Conservation (phyloP, 1,140 invertebrate genomes). For the Pararge aegeria region DNA sequence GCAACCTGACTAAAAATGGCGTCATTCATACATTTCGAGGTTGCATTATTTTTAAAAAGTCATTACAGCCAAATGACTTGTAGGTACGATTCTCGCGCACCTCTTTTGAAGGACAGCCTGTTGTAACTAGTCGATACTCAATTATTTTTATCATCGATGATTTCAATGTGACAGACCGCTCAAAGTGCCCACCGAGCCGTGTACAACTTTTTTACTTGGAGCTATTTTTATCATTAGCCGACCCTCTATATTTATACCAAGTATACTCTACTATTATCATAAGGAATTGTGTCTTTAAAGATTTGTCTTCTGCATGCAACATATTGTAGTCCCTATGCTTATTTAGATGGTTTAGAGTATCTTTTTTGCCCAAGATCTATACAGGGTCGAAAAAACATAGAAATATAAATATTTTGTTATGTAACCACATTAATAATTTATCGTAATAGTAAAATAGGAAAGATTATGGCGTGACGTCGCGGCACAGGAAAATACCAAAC, state of each 20-base stretch:
- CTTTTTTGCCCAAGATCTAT: too few relatives aligned
- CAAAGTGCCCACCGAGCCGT: neutral
- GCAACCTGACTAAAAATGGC: conserved; percentile 74
- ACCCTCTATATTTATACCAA: neutral
- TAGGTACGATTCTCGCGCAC: conserved; percentile 17
- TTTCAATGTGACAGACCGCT: conserved; percentile 10
- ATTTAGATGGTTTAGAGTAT: too few relatives aligned
- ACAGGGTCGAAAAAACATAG: too few relatives aligned
- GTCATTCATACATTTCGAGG: conserved; percentile 68
- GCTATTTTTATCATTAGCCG: conserved; percentile 8
- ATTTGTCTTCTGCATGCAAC: neutral
- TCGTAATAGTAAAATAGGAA: too few relatives aligned
- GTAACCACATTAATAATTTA: too few relatives aligned
- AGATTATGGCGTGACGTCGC: too few relatives aligned
- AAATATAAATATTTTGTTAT: too few relatives aligned
- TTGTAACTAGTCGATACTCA: conserved; percentile 14
- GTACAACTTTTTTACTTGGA: conserved; percentile 2
- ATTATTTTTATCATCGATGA: conserved; percentile 16
- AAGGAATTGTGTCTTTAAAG: conserved; percentile 6
- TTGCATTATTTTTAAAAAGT: conserved; percentile 59
- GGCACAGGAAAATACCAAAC: too few relatives aligned
- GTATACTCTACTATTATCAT: conserved; percentile 7
- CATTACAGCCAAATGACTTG: conserved; percentile 24
- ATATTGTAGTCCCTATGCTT: neutral
- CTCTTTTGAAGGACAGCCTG: conserved; percentile 24